Percentiles rank a stretch among this genome's conserved stretches.
phyloP scores from a whole-genome alignment of 2,888 invertebrate species.

The Allolobophora icterica region DNA sequence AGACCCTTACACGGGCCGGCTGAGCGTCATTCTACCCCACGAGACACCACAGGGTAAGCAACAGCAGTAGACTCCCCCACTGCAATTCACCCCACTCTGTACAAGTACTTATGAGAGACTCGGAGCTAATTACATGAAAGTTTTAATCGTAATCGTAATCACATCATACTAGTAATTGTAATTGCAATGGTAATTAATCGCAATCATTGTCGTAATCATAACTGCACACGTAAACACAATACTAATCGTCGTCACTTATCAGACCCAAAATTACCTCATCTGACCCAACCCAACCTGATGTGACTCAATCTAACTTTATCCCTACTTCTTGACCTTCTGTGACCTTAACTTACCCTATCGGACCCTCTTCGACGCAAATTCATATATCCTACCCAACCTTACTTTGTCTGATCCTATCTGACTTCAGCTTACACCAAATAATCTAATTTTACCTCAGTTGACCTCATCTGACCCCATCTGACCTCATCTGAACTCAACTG shows the following conservation, averaged over 20 bases:
- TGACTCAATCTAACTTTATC: too few relatives aligned
- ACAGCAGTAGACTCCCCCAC: neutral
- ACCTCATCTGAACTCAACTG: slow-evolving; percentile 37
- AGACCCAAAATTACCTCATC: neutral
- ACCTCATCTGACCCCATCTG: neutral
- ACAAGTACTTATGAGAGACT: too few relatives aligned
- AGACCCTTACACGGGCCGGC: slow-evolving; percentile 67
- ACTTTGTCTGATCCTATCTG: neutral
- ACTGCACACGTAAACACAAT: too few relatives aligned
- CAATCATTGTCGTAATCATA: too few relatives aligned
- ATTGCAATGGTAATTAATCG: neutral
- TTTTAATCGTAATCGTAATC: neutral
- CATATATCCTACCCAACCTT: neutral
- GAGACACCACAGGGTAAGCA: slow-evolving; percentile 64
- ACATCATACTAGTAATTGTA: neutral
- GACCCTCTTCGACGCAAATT: neutral
- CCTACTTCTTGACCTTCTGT: too few relatives aligned
- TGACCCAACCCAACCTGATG: neutral
- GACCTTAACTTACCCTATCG: neutral
- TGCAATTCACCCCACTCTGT: too few relatives aligned
- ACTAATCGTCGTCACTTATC: too few relatives aligned
- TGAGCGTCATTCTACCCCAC: slow-evolving; percentile 73
- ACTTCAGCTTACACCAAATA: neutral
- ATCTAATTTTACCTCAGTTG: neutral
- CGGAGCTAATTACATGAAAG: neutral